Base-by-base conservation (phyloP, 1,140 invertebrate genomes). In the Meloidogyne floridensis region DNA sequence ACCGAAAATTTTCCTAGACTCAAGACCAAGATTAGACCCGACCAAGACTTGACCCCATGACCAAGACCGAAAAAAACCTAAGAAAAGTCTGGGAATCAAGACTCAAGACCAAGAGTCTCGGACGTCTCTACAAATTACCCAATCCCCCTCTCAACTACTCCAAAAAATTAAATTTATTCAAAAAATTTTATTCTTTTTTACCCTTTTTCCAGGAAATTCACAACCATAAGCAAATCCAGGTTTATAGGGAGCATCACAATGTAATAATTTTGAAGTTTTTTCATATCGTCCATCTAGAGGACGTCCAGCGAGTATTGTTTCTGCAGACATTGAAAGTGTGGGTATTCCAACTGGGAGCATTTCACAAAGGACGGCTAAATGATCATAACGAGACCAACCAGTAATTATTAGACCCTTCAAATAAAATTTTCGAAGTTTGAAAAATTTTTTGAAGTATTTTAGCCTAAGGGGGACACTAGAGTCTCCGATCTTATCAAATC, bases 341-440 rank as follows among this genome's bases (percentile, higher is more conserved):
- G 96, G 96, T 78, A 98, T 91, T 3, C 93, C 93, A 0, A 92
- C 91, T 13, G 93, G 93, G 9, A 99, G 90, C 7, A 97, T 91
- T 91, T 99, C 97, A 90, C 95, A 97, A 15, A 98, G 92, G 0
- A 94, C 93, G 4, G 95, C 95, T 92, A 95, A 95, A 90, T 98
- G 96, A 90, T 96, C 95, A 88, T 95, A 97, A 7, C 90, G 86
- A 7, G 87, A 89, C 88, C 88, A 90, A 32, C 89, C 88, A 51
- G 89, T 83, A 56, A 90, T 81, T 13, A 90, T 87, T 11, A 91
- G 70, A 59, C 87, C 86, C 81, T 88, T 74, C 32, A 32, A 32
- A 32, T 15, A 87, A 70, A 75, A 65, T 18, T 15, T 32, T 32
- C 2, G 1, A 32, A 32, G 32, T 2, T 32, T 32, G 32, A 32